A percentile compares a stretch with the other conserved stretches of the same genome.
Conservation (phyloP, 2,797 vertebrate genomes). For the Aphelocoma californica region DNA sequence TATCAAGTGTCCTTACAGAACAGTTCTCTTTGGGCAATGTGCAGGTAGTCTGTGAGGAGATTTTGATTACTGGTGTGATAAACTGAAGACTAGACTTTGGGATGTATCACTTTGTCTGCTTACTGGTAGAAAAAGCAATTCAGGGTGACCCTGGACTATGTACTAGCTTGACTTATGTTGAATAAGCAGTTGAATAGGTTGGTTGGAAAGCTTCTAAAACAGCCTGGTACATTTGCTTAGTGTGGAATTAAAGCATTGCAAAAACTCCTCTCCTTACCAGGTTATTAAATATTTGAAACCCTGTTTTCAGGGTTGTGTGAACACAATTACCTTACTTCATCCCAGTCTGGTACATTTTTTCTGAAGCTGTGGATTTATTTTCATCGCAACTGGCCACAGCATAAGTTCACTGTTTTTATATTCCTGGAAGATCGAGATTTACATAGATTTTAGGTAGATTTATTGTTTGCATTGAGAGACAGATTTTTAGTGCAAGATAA, state of each 20-base stretch:
- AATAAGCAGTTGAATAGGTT: neutral
- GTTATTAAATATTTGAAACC: neutral
- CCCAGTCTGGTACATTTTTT: neutral
- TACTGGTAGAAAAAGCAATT: neutral
- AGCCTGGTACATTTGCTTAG: neutral
- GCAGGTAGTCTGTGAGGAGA: neutral
- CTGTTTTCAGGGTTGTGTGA: neutral
- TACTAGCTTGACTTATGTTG: neutral
- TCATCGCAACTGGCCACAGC: neutral
- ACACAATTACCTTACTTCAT: neutral
- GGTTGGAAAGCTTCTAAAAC: neutral
- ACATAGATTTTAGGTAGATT: neutral
- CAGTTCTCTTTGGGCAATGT: neutral
- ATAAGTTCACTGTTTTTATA: neutral
- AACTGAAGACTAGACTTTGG: neutral
- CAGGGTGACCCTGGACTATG: neutral
- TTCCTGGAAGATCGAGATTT: neutral
- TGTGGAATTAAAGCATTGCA: neutral
- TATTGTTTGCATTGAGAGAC: neutral
- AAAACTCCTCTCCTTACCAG: neutral
- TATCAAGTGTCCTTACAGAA: rapidly evolving
- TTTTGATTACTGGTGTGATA: neutral
- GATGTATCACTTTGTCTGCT: neutral
- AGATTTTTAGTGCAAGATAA: neutral
- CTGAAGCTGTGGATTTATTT: neutral